Percentiles rank a stretch among this genome's conserved stretches.
phyloP scores from a whole-genome alignment of 2,888 invertebrate genomes.

The Osmoderma eremita region DNA sequence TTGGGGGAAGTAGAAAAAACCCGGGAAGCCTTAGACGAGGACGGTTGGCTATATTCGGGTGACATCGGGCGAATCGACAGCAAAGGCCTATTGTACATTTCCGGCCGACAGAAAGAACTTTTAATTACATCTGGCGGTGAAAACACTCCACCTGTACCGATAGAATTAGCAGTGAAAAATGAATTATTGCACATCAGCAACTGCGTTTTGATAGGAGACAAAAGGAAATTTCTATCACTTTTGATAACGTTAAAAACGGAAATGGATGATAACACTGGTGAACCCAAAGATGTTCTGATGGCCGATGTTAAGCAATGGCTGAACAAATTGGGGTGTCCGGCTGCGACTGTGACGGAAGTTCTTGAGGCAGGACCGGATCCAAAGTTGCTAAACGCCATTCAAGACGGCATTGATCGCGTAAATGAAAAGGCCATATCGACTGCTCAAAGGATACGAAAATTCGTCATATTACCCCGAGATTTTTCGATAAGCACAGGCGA shows the following conservation, averaged over 20 bases:
- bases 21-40: conserved; percentile 76
- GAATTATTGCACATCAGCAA: conserved; percentile 82
- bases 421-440: conserved; percentile 85
- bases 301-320: conserved; percentile 77
- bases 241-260: conserved; percentile 89
- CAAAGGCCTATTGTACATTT: conserved; percentile 69
- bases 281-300: conserved; percentile 76
- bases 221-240: conserved; percentile 85
- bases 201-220: conserved; percentile 88
- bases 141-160: conserved; percentile 87
- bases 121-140: conserved; percentile 95
- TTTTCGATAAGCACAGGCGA: conserved; percentile 89
- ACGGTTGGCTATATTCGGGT: conserved; percentile 91
- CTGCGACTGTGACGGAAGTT: conserved; percentile 79
- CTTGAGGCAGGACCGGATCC: conserved; percentile 70
- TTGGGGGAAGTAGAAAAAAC: conserved; percentile 81
- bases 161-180: conserved; percentile 82
- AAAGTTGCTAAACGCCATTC: conserved; percentile 74
- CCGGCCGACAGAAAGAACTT: conserved; percentile 71
- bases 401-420: conserved; percentile 79
- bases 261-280: conserved; percentile 76
- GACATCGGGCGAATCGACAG: conserved; percentile 85
- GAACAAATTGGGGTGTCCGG: conserved; percentile 73
- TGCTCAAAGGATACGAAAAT: conserved; percentile 90
- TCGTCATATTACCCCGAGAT: conserved; percentile 83